Conservation (phyloP, 2,888 invertebrate species). For the Drosophila antonietae region DNA sequence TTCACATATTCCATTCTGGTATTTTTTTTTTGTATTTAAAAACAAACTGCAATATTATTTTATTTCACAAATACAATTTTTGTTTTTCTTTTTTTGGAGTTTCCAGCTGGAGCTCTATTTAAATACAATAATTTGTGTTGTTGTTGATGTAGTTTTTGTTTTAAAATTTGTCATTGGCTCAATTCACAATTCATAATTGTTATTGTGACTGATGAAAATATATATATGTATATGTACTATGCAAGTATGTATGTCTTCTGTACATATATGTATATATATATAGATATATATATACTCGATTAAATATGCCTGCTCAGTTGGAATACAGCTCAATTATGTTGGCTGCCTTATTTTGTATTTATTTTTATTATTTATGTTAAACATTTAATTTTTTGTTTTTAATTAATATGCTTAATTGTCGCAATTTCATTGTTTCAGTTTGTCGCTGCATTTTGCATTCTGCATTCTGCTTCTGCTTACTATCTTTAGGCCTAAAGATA, state of each 20-base stretch:
- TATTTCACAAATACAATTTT: slow-evolving; percentile 73
- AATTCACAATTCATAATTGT: slow-evolving; percentile 40
- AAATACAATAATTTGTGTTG: slow-evolving; percentile 16
- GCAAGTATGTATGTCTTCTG: slow-evolving; percentile 12
- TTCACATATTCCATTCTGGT: slow-evolving; percentile 72
- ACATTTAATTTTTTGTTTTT: slow-evolving; percentile 54
- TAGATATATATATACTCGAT: background rate
- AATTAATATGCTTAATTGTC: slow-evolving; percentile 70
- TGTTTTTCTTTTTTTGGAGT: slow-evolving; percentile 46
- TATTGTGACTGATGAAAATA: slow-evolving; percentile 59
- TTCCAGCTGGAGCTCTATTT: slow-evolving; percentile 42
- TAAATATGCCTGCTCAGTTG: slow-evolving; percentile 18
- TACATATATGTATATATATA: slow-evolving; percentile 7
- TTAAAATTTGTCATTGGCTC: slow-evolving; percentile 50
- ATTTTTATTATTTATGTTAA: slow-evolving; percentile 35
- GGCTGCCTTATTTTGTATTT: background rate
- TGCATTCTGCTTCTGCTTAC: slow-evolving; percentile 4
- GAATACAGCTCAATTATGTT: slow-evolving; percentile 26
- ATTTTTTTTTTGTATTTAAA: slow-evolving; percentile 41
- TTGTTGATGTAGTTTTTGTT: slow-evolving; percentile 22
- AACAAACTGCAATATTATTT: slow-evolving; percentile 78
- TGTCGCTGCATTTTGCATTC: slow-evolving; percentile 50
- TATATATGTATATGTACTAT: slow-evolving; percentile 45
- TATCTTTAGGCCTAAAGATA: slow-evolving; percentile 20
- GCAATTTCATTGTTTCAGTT: slow-evolving; percentile 80